A percentile compares a stretch with the other conserved stretches of the same genome.
Evolutionary conservation across 2,113 vertebrate species (phyloP).

Genomic region (Daubentonia madagascariensis): DNA sequence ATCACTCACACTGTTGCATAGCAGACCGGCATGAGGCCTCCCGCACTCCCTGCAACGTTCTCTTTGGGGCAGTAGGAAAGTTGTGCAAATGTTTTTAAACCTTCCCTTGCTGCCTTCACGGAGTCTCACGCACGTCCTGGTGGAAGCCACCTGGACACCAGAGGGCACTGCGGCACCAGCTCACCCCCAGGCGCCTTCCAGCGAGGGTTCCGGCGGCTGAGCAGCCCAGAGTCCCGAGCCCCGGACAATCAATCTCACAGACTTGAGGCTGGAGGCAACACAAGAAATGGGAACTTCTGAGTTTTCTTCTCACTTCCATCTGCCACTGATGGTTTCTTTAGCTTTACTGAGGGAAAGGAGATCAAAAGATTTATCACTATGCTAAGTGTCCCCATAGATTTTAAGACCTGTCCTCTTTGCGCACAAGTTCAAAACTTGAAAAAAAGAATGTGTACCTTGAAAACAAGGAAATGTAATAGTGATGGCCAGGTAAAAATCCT

Average conservation of each 20-base stretch:
- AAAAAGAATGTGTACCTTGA: background rate
- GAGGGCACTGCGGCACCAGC: conserved; percentile 61
- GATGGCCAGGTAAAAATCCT: background rate
- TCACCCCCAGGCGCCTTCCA: background rate
- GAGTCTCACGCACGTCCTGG: background rate
- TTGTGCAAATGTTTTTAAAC: background rate
- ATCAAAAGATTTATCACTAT: background rate
- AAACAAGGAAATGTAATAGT: background rate
- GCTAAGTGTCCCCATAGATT: background rate
- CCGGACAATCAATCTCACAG: too few species aligned
- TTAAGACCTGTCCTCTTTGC: background rate
- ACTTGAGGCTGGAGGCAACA: background rate
- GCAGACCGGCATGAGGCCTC: background rate
- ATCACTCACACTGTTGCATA: rapidly evolving
- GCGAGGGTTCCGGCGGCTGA: rapidly evolving
- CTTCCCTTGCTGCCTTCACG: background rate
- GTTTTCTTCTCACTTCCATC: background rate
- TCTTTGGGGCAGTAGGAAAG: background rate
- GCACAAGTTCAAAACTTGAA: background rate
- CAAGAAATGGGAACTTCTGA: too few species aligned
- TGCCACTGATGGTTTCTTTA: background rate
- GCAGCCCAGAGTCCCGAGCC: rapidly evolving
- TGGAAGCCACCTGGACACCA: conserved; percentile 33
- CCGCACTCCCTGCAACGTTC: background rate
- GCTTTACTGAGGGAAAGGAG: background rate